Evolutionary conservation across 2,797 vertebrate genomes (phyloP).

Genomic region (Cyclopterus lumpus): DNA sequence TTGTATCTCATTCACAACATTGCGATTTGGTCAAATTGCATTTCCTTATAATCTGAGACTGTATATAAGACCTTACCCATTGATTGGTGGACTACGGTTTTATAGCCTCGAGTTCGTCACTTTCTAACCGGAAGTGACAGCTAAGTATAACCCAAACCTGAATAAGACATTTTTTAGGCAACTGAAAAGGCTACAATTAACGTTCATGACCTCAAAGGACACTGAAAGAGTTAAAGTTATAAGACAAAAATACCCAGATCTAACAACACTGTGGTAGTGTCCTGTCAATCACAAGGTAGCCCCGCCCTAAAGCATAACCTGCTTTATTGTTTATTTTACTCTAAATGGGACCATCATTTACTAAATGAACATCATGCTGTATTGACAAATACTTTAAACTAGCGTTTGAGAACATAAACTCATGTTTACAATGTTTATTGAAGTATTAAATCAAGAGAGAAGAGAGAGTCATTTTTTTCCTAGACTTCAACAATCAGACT

Average conservation of each 20-base stretch:
- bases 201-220: neutral
- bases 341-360: too few species aligned
- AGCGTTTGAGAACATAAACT: too few species aligned
- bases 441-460: too few species aligned
- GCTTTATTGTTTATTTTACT: too few species aligned
- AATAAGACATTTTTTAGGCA: neutral
- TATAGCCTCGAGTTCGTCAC: neutral
- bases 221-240: neutral
- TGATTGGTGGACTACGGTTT: neutral
- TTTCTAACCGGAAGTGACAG: neutral
- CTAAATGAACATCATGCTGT: too few species aligned
- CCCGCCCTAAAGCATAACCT: too few species aligned
- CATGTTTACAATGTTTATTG: too few species aligned
- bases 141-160: neutral
- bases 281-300: neutral
- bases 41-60: neutral
- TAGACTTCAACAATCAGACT: neutral
- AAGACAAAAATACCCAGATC: neutral
- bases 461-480: neutral
- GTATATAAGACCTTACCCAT: neutral
- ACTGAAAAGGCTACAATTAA: neutral
- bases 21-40: neutral
- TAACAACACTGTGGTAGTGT: neutral
- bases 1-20: conserved; percentile 2
- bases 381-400: too few species aligned